These are phyloP conservation scores for Pluvialis apricaria DNA, from an alignment of 2,113 vertebrate species.

Conservation along the genomic window DNA sequence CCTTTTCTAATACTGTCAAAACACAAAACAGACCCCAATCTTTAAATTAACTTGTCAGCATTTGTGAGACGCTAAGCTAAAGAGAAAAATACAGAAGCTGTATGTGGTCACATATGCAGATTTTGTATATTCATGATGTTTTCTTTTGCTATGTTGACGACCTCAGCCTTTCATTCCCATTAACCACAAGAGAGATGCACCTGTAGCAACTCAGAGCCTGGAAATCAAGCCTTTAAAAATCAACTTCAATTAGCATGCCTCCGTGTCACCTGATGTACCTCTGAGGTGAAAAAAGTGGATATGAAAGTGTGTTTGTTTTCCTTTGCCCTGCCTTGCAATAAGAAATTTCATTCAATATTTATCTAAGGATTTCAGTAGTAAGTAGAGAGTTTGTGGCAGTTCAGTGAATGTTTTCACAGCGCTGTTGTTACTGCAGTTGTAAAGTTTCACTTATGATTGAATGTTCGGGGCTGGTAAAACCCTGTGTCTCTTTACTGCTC, in stretches of 20 bases:
- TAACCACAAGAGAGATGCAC: conserved; percentile 51
- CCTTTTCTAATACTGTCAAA: conserved; percentile 13
- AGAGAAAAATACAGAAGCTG: conserved; percentile 23
- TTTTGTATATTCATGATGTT: conserved; percentile 1
- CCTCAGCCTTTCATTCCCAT: not conserved
- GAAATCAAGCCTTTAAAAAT: conserved; percentile 48
- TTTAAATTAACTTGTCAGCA: conserved; percentile 4
- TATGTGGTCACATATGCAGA: not conserved
- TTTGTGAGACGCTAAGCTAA: conserved; percentile 4
- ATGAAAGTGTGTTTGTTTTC: conserved; percentile 67
- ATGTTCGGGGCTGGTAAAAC: conserved; percentile 51
- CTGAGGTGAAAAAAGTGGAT: conserved; percentile 36
- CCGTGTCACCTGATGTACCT: conserved; percentile 23
- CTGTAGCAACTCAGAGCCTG: conserved; percentile 56
- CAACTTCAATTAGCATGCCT: conserved; percentile 49
- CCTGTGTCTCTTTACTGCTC: conserved; percentile 59
- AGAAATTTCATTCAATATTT: conserved; percentile 71
- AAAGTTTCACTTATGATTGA: conserved; percentile 61
- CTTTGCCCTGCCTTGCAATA: conserved; percentile 61
- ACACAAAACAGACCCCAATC: not conserved
- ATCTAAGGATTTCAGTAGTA: conserved; percentile 68
- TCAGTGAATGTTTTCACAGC: conserved; percentile 63
- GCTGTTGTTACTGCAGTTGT: conserved; percentile 61
- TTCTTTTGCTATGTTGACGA: conserved; percentile 18
- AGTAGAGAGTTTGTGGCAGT: conserved; percentile 65